Base-by-base conservation (phyloP, 2,113 vertebrate species). In the Oceanodroma tethys region DNA sequence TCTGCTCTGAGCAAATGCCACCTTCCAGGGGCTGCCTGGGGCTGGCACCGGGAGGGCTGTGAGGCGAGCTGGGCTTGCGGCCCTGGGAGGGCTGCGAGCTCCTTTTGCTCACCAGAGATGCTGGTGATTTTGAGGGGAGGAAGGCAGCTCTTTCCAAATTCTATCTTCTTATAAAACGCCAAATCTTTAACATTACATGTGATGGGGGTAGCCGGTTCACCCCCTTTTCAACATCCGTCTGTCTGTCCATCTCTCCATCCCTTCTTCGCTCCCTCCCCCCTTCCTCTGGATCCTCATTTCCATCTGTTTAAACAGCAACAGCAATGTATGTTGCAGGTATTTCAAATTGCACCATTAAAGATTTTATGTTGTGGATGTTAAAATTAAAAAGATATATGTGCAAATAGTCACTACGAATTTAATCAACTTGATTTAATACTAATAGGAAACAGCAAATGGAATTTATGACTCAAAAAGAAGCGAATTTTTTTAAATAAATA, bases 341-440 rank as follows among this genome's bases (percentile, higher is more conserved):
- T 98, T 98, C 83, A 72, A 97, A 97, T 97, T 96, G 98, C 98
- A 96, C 97, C 97, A 97, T 98, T 98, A 98, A 98, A 98, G 98
- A 98, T 98, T 98, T 98, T 98, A 98, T 98, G 98, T 88, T 97
- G 94, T 94, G 96, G 97, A 98, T 97, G 95, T 98, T 98, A 98
- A 98, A 98, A 98, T 98, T 98, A 98, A 98, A 98, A 98, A 98
- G 98, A 98, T 98, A 97, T 98, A 98, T 98, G 98, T 98, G 97
- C 97, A 97, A 98, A 98, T 98, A 98, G 98, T 98, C 98, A 97
- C 98, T 98, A 98, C 91, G 88, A 98, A 98, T 98, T 98, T 98
- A 98, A 98, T 98, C 98, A 98, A 98, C 97, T 98, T 98, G 98
- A 98, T 98, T 98, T 98, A 98, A 98, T 98, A 98, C 97, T 98